Evolutionary conservation across 2,113 vertebrate species (phyloP), one percentile per base, ranked within the genome.

Genomic region (Puffinus mauretanicus): DNA sequence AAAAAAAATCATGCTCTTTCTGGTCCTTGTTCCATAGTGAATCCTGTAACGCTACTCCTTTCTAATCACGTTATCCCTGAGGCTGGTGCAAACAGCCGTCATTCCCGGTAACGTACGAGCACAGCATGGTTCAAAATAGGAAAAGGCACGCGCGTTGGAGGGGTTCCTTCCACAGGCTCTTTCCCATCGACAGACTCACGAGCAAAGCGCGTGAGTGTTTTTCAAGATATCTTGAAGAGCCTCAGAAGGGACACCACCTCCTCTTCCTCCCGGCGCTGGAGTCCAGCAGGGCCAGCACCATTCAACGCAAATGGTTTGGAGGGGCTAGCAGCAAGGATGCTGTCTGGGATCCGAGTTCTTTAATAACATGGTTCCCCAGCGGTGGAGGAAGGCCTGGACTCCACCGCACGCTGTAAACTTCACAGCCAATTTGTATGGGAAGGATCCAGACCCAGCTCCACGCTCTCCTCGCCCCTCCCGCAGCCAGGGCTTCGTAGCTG

Each of bases 391-490:
- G 26, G 40, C 13, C 25, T 71, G 65, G 86, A 14, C 47, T 32
- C 20, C 40, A 11, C 44, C 5, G 1, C 0, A 0, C 4, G 21
- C 70, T 65, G 17, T 7, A 38, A 71, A 60, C 40, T 29, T 29
- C 52, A 30, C 44, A 30, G 8, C 11, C 19, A 24, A 4, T 24
- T 72, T 18, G 3, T 5, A 2, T 0, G 2, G 47, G 58, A 61
- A 44, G 40, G 42, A 46, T 36, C 58, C 36, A 13, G 40, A 17
- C 46, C 57, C 36, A 5, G 27, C 52, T 66, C 64, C 32, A 1
- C 1, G 16, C 16, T 32, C 36, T 58, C 70, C 70, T 46, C 29
- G 4, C 22, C 40, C 36, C 29, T 30, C 19, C 57, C 13, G 7
- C 80, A 22, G 26, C 32, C 36, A 14, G 18, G 0, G 29, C 71